phyloP scores from a whole-genome alignment of 2,888 invertebrate species.

The Ennomos quercinarius region DNA sequence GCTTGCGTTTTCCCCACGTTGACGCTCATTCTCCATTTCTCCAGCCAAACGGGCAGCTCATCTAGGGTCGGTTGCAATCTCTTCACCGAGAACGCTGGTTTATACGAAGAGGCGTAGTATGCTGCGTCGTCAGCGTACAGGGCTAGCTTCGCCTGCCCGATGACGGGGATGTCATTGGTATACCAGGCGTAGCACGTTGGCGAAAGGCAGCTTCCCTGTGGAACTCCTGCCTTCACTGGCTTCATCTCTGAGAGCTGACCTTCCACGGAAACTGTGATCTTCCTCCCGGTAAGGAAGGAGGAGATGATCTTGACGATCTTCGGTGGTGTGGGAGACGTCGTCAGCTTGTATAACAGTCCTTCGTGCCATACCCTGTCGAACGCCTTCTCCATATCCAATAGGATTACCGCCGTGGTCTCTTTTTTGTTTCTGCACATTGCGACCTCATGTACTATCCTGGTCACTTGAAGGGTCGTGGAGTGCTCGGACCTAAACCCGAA shows the following conservation, averaged over 20 bases:
- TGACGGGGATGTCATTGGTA: constrained; percentile 35
- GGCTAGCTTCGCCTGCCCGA: constrained; percentile 20
- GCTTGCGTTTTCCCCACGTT: constrained; percentile 9
- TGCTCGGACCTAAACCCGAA: constrained; percentile 28
- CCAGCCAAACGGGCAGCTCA: constrained; percentile 10
- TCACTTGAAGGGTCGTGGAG: constrained; percentile 44
- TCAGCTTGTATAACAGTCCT: constrained; percentile 46
- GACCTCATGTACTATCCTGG: constrained; percentile 40
- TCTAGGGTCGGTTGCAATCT: constrained; percentile 13
- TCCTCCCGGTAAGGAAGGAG: constrained; percentile 31
- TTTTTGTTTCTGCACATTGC: constrained; percentile 32
- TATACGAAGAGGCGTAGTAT: constrained; percentile 9
- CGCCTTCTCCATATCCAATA: constrained; percentile 41
- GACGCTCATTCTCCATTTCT: constrained; percentile 10
- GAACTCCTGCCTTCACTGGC: neutral
- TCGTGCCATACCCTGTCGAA: constrained; percentile 51
- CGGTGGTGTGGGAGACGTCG: constrained; percentile 17
- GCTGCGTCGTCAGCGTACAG: constrained; percentile 40
- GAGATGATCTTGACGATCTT: constrained; percentile 28
- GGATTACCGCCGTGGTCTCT: constrained; percentile 33
- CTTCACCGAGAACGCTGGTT: neutral
- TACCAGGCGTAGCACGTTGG: constrained; percentile 34
- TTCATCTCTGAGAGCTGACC: neutral
- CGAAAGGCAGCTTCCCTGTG: constrained; percentile 29
- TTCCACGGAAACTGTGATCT: neutral